Conservation (phyloP, 1,140 invertebrate genomes). For the Drosophila trapezifrons region DNA sequence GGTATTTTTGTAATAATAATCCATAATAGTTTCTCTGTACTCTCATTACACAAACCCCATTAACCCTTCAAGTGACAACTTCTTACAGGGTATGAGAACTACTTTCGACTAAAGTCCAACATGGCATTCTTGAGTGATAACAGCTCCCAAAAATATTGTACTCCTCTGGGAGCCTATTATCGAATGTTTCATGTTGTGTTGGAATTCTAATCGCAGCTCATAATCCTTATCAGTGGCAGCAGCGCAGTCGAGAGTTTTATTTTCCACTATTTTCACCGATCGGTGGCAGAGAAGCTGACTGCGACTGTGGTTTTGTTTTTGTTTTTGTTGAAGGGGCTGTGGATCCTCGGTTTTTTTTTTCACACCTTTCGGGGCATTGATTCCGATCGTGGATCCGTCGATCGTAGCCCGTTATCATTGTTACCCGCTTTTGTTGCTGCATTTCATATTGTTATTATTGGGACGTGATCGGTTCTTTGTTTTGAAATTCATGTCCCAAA, state of each 20-base stretch:
- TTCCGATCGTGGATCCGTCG: constrained; percentile 22
- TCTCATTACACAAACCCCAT: background rate
- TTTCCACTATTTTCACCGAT: background rate
- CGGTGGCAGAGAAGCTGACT: constrained; percentile 4
- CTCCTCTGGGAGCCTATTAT: constrained; percentile 35
- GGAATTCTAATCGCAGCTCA: constrained; percentile 46
- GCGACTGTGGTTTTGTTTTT: background rate
- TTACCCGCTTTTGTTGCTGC: constrained; percentile 45
- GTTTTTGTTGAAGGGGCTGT: constrained; percentile 1
- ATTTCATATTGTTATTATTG: constrained; percentile 52
- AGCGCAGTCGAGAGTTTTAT: constrained; percentile 11
- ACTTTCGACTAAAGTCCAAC: constrained; percentile 55
- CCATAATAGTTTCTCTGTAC: too few relatives aligned
- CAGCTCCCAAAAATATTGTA: constrained; percentile 42
- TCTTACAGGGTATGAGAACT: constrained; percentile 32
- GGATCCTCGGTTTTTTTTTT: constrained; percentile 24
- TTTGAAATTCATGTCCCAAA: constrained; percentile 43
- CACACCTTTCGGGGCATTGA: constrained; percentile 49
- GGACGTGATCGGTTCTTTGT: constrained; percentile 47
- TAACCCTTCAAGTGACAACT: background rate
- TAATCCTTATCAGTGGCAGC: constrained; percentile 51
- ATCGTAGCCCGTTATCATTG: constrained; percentile 43
- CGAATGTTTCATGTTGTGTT: constrained; percentile 51
- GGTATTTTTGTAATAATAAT: too few relatives aligned
- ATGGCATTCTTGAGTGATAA: constrained; percentile 38